Evolutionary conservation across 2,888 invertebrate genomes (phyloP), one percentile per base, ranked within the genome.

Genomic region (Melanchra persicariae): DNA sequence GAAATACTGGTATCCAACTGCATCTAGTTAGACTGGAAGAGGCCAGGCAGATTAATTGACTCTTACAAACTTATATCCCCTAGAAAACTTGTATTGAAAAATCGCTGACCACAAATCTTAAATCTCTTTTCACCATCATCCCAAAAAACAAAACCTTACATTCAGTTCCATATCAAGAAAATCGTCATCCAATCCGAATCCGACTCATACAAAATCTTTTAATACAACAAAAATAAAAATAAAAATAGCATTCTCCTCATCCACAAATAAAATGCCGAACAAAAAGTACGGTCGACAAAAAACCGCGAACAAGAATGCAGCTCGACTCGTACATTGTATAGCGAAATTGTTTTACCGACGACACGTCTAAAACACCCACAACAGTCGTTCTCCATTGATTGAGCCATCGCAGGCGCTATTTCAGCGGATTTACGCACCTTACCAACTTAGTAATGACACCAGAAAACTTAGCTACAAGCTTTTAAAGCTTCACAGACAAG

Each of bases 301-400:
- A 76, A 70, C 52, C 55, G 65, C 73, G 60, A 62, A 75, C 83
- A 75, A 84, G 87, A 89, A 88, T 86, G 86, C 83, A 75, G 62
- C 77, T 70, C 86, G 63, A 63, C 77, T 66, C 65, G 88, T 90
- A 92, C 93, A 94, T 93, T 94, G 94, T 95, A 92, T 90, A 87
- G 88, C 87, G 92, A 94, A 85, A 95, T 94, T 94, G 93, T 94
- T 95, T 94, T 92, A 89, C 88, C 84, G 92, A 93, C 92, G 93
- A 93, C 93, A 91, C 84, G 90, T 90, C 91, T 91, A 91, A 86
- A 91, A 91, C 92, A 91, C 91, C 91, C 91, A 89, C 91, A 87
- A 89, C 91, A 87, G 89, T 85, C 88, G 89, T 87, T 88, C 87
- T 73, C 89, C 92, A 92, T 92, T 93, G 95, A 95, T 95, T 95